Evolutionary conservation across 2,888 invertebrate species (phyloP), one percentile per base, ranked within the genome.

Genomic region (Brachynemurus nebulosus): DNA sequence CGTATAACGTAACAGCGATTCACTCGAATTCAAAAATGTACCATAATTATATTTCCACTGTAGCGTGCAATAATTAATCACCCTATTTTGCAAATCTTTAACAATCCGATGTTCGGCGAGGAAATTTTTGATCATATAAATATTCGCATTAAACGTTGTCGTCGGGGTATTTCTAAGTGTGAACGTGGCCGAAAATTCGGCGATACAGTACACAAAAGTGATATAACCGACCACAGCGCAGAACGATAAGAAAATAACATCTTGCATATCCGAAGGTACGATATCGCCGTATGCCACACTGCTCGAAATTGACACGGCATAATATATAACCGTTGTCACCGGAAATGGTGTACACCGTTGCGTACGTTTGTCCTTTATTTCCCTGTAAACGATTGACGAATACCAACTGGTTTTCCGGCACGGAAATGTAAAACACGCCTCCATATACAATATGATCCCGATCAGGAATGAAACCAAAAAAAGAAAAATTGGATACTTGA

Each of bases 31-130:
- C 14, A 47, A 42, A 11, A 20, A 36, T 34, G 42, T 57, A 57
- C 69, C 70, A 58, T 65, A 65, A 56, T 71, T 68, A 48, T 70
- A 69, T 47, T 66, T 64, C 71, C 71, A 72, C 48, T 72, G 71
- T 8, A 71, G 56, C 52, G 68, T 66, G 50, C 70, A 70, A 53
- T 69, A 71, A 2, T 67, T 62, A 63, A 66, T 65, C 44, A 72
- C 67, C 49, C 71, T 59, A 3, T 59, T 59, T 52, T 65, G 65
- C n/a, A 70, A 68, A 1, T 64, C 59, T 45, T 58, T 56, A 46
- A 66, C 65, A 64, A 71, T 68, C 45, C 66, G 64, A 45, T 70
- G 69, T 50, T 69, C 69, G 40, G 60, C 60, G 64, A 70, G 67
- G 52, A 69, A 71, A 55, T 64, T 69, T 47, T 67, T 66, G 48